Conservation (phyloP, 2,888 invertebrate species). For the Acleris cristana region DNA sequence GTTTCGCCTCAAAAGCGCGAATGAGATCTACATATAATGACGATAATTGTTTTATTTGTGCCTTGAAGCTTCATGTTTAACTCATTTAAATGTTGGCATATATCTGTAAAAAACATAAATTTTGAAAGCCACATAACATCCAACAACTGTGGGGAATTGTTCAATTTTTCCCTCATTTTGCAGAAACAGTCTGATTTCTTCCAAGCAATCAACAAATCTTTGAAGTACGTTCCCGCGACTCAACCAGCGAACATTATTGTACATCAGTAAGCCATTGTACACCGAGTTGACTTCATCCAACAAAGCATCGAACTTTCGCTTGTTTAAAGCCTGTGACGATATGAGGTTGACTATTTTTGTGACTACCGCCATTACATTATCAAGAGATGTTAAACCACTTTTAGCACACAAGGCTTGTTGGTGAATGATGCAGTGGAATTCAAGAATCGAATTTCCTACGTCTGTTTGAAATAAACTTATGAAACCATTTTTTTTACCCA, state of each 20-base stretch:
- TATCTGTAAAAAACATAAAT: constrained; percentile 47
- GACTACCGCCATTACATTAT: too few species aligned
- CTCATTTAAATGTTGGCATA: constrained; percentile 44
- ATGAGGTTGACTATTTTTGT: constrained; percentile 46
- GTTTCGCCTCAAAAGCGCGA: constrained; percentile 46
- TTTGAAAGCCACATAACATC: constrained; percentile 45
- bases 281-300: constrained; percentile 49
- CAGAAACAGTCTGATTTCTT: constrained; percentile 45
- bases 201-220: constrained; percentile 48
- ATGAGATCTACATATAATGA: constrained; percentile 46
- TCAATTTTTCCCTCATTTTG: constrained; percentile 43
- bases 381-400: too few species aligned
- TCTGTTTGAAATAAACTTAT: constrained; percentile 39
- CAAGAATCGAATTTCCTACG: constrained; percentile 45
- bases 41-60: constrained; percentile 45
- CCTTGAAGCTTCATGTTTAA: constrained; percentile 46
- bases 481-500: constrained; percentile 33
- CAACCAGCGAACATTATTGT: constrained; percentile 47
- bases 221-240: constrained; percentile 48
- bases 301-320: constrained; percentile 48
- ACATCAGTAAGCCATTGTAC: constrained; percentile 49
- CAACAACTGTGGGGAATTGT: constrained; percentile 42
- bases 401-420: constrained; percentile 45
- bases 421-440: constrained; percentile 48
- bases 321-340: constrained; percentile 47